Conservation (phyloP, 2,797 vertebrate genomes). For the Phataginus tetradactyla region DNA sequence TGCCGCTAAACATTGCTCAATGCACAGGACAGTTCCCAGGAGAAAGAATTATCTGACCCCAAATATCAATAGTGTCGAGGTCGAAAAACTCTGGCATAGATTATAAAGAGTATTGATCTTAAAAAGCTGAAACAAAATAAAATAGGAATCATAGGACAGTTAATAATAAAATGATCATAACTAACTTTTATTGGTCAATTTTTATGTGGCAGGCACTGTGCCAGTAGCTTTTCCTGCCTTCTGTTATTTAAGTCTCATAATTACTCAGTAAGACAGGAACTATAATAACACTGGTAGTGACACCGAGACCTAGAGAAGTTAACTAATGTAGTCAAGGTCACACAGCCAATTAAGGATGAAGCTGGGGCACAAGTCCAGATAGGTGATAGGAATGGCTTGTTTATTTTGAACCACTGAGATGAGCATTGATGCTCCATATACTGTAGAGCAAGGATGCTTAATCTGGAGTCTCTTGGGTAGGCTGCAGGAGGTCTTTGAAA, state of each 20-base stretch:
- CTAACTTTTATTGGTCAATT: neutral
- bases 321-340: neutral
- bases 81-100: neutral
- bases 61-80: neutral
- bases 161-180: neutral
- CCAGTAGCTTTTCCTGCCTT: neutral
- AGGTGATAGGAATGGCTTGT: neutral
- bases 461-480: neutral
- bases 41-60: neutral
- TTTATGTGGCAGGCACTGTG: neutral
- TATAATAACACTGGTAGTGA: neutral
- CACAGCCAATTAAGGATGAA: neutral
- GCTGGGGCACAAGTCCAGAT: neutral
- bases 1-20: too few species aligned
- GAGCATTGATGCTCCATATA: rapidly evolving
- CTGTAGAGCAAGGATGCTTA: neutral
- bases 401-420: neutral
- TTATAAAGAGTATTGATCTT: neutral
- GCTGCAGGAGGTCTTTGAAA: neutral
- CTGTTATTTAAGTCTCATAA: neutral
- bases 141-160: neutral
- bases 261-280: neutral
- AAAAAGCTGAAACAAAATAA: neutral
- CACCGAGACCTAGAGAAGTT: neutral
- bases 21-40: too few species aligned